These are phyloP conservation scores for Hypotaenidia okinawae DNA, from an alignment of 2,797 vertebrate genomes.

Conservation along the genomic window DNA sequence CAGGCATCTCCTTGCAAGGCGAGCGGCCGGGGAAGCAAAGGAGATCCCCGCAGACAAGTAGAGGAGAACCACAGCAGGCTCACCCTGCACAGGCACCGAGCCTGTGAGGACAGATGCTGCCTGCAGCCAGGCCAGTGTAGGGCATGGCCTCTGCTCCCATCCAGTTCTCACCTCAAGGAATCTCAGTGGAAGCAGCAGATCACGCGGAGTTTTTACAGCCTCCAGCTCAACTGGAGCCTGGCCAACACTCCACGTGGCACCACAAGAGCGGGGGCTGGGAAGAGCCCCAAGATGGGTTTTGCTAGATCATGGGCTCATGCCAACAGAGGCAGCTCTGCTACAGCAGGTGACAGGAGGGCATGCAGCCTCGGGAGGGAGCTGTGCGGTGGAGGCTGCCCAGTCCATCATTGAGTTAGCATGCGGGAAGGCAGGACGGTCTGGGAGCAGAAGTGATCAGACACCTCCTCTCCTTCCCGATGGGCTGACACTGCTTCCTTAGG, in stretches of 20 bases:
- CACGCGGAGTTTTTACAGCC: neutral
- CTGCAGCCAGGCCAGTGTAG: neutral
- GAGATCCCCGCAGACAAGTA: neutral
- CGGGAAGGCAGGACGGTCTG: fast-evolving
- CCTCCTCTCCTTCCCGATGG: neutral
- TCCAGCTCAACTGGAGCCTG: neutral
- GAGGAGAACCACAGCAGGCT: neutral
- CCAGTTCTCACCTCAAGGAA: neutral
- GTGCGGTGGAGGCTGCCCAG: neutral
- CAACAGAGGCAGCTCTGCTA: neutral
- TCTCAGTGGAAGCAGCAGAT: neutral
- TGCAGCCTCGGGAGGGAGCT: fast-evolving
- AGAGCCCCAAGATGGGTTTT: fast-evolving
- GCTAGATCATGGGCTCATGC: fast-evolving
- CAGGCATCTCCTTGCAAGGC: neutral
- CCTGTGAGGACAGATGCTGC: neutral
- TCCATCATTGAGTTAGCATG: fast-evolving
- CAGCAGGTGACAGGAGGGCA: fast-evolving
- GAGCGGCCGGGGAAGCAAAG: fast-evolving
- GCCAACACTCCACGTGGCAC: fast-evolving
- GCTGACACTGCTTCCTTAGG: neutral
- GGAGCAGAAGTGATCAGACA: neutral
- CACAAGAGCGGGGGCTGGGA: fast-evolving
- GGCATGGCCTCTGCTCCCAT: fast-evolving
- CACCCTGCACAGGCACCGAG: fast-evolving